Conservation (phyloP, 2,113 vertebrate species). For the Cathartes aura region DNA sequence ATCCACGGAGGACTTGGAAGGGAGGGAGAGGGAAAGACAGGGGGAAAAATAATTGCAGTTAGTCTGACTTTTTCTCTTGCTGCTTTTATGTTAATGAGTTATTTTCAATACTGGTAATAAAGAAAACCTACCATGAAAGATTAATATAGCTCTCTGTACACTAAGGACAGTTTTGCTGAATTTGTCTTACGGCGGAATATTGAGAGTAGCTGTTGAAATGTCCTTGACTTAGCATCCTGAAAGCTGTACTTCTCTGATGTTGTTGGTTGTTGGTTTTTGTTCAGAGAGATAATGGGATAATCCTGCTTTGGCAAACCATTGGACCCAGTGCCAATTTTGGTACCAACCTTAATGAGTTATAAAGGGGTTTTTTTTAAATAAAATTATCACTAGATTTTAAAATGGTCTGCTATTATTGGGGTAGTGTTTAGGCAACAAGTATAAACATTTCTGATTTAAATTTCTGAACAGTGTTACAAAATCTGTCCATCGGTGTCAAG, state of each 20-base stretch:
- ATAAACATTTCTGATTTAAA: neutral
- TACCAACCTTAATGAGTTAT: neutral
- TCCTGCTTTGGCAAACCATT: neutral
- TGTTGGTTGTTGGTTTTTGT: neutral
- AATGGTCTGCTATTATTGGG: neutral
- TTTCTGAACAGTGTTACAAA: neutral
- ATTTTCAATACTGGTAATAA: neutral
- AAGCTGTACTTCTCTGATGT: neutral
- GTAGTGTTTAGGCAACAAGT: neutral
- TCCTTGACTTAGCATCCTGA: neutral
- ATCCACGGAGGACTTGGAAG: neutral
- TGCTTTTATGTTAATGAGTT: neutral
- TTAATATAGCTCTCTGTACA: neutral
- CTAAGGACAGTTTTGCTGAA: neutral
- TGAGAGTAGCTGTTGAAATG: neutral
- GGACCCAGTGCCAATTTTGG: neutral
- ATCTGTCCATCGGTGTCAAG: fast-evolving
- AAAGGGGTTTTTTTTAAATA: neutral
- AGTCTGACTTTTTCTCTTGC: neutral
- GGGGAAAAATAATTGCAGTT: neutral
- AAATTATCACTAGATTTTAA: neutral
- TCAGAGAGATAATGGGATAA: neutral
- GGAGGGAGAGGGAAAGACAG: neutral
- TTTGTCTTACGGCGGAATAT: neutral
- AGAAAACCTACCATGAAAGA: neutral